A percentile compares a stretch with the other conserved stretches of the same genome.
Conservation (phyloP, 37 sponge, comb jelly and placozoan species). For the Corticium candelabrum region DNA sequence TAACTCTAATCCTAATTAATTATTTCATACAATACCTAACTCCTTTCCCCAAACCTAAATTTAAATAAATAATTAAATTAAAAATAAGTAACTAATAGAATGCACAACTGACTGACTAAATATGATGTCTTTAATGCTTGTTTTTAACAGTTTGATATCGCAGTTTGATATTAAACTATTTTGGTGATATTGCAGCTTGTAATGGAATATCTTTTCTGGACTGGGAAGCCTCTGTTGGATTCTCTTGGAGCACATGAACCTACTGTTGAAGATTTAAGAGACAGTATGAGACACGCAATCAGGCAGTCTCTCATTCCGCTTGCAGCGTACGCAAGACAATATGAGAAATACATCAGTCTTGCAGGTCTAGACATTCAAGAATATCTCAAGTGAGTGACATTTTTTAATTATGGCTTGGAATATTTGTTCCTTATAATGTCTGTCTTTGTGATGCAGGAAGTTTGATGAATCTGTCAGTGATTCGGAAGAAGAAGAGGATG, state of each 20-base stretch:
- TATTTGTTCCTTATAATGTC: too few species aligned
- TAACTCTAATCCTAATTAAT: too few species aligned
- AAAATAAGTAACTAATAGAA: too few species aligned
- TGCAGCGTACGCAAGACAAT: constrained; percentile 61
- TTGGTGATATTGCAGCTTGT: constrained; percentile 33
- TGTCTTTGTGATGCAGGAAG: not conserved
- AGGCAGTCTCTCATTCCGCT: constrained; percentile 70
- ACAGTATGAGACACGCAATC: constrained; percentile 34
- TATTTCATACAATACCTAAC: too few species aligned
- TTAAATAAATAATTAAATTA: too few species aligned
- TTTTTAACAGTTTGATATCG: too few species aligned
- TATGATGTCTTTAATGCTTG: too few species aligned
- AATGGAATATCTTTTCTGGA: constrained; percentile 89
- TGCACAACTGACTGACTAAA: not conserved
- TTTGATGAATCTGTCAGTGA: constrained; percentile 2
- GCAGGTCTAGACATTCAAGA: constrained; percentile 50
- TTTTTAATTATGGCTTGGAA: not conserved
- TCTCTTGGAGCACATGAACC: constrained; percentile 88
- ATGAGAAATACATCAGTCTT: constrained; percentile 59
- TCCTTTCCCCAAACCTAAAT: too few species aligned
- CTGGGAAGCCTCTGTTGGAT: constrained; percentile 58
- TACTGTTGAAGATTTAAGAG: constrained; percentile 50
- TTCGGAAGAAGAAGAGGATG: constrained; percentile 41
- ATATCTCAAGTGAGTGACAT: constrained; percentile 56
- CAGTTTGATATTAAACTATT: not conserved